Conservation (phyloP, 1,140 invertebrate species). For the Camponotus vicinus region DNA sequence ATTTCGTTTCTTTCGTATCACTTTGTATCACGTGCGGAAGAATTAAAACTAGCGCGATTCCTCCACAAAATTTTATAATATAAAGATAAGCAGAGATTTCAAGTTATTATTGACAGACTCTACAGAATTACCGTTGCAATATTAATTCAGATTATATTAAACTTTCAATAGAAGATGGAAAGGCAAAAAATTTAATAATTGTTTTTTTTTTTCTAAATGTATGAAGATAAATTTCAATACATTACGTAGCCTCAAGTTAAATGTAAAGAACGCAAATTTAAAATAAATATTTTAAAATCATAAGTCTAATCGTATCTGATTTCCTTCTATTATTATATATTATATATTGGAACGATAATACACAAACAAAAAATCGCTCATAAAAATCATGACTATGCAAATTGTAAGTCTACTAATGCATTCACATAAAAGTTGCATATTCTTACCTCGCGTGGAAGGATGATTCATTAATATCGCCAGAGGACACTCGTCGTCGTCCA, state of each 20-base stretch:
- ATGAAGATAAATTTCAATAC: conserved; percentile 10
- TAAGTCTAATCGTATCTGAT: background rate
- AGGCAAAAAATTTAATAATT: background rate
- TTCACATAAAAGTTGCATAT: conserved; percentile 6
- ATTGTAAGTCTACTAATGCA: background rate
- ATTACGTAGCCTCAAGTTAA: background rate
- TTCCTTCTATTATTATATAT: background rate
- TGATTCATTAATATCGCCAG: conserved; percentile 97
- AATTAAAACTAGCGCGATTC: background rate
- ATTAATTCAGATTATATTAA: background rate
- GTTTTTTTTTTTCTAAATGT: background rate
- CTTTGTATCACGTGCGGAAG: background rate
- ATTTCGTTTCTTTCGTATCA: background rate
- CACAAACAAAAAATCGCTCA: background rate
- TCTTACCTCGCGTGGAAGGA: conserved; percentile 93
- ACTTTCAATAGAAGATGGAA: background rate
- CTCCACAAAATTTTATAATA: background rate
- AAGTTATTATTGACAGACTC: background rate
- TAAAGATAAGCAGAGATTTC: background rate
- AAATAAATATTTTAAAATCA: background rate
- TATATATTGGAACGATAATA: background rate
- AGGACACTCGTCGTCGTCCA: conserved; percentile 99
- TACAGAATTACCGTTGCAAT: background rate
- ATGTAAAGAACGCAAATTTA: background rate
- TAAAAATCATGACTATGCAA: background rate